Base-by-base conservation (phyloP, 2,888 invertebrate genomes). In the Pilophorus perplexus region DNA sequence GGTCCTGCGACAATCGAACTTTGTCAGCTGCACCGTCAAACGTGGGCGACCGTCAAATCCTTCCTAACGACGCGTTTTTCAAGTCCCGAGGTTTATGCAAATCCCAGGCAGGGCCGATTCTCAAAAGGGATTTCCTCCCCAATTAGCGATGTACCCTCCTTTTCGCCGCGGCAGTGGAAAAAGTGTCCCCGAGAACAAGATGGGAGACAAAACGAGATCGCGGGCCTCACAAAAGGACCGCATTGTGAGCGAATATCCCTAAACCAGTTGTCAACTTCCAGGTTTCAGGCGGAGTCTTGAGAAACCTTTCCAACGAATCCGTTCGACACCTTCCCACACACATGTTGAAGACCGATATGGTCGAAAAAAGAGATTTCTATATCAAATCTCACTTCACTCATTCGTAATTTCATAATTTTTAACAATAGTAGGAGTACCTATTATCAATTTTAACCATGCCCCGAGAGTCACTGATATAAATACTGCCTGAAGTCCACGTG, bases 61-160 rank as follows among this genome's bases (percentile, higher is more conserved):
- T 27, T 27, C 28, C 28, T 52, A 52, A 52, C 52, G 52, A 52
- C 52, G 52, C 52, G 52, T 52, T 52, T 52, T 52, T 52, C 52
- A 18, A 28, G 52, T 52, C 33, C 46, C 23, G 46, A 46, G 46
- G 46, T 46, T 46, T 46, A 46, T 46, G 52, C 33, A 20, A 52
- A 52, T 27, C 14, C 18, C 27, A 52, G 33, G 18, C 14, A 12
- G 18, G n/a, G n/a, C n/a, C n/a, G n/a, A n/a, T 28, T 14, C 8
- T 52, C 18, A 52, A 52, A 28, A 52, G 52, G 28, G 52, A 28
- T 52, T 52, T 52, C 28, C 6, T 52, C 33, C n/a, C 52, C 52
- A 52, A 52, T 52, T 52, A 52, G 52, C 52, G 52, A 52, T 52
- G 52, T 52, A 52, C 52, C 52, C 52, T 28, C n/a, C 52, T 52